Base-by-base conservation (phyloP, 2,113 vertebrate genomes). In the Spea bombifrons region DNA sequence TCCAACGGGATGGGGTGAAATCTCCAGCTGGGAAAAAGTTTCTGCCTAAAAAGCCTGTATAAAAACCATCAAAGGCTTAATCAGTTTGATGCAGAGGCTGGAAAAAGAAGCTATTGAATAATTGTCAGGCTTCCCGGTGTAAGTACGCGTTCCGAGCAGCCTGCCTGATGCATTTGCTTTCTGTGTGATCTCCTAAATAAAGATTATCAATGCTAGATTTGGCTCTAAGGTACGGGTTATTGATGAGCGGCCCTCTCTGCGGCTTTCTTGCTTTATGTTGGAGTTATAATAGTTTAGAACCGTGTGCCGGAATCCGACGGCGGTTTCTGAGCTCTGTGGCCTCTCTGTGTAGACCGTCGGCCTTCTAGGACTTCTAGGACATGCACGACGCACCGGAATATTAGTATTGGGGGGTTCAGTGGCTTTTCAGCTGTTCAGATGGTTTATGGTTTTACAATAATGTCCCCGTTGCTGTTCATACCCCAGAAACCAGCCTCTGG, bases 91-190 rank as follows among this genome's bases (percentile, higher is more conserved):
- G 50, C 49, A 55, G 70, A 47, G 8, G 70, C 70, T 17, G 12
- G 17, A 71, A 48, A 30, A 15, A 52, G 49, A 17, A 50, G 55
- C 53, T 71, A 55, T 71, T 71, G 70, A 71, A 71, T 71, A 71
- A 71, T 55, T 55, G 70, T 71, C 70, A 71, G 70, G 7, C 13
- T 43, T 53, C 9, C 49, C 16, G 9, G 49, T 71, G 49, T 55
- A 71, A 55, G 17, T 53, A 55, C 70, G 55, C n/a, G 17, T 71
- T 71, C 48, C 49, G 55, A 15, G 49, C 70, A 55, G 55, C 55
- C 70, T 55, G 50, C 70, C 55, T 71, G 70, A 71, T 71, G 55
- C 49, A 71, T 71, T 53, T 17, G 30, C 50, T 71, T 13, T 71
- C 49, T 53, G 3, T 55, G 50, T 55, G 50, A 55, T 71, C 70